Evolutionary conservation across 2,888 invertebrate genomes (phyloP).

Genomic region (Helicoverpa assulta): DNA sequence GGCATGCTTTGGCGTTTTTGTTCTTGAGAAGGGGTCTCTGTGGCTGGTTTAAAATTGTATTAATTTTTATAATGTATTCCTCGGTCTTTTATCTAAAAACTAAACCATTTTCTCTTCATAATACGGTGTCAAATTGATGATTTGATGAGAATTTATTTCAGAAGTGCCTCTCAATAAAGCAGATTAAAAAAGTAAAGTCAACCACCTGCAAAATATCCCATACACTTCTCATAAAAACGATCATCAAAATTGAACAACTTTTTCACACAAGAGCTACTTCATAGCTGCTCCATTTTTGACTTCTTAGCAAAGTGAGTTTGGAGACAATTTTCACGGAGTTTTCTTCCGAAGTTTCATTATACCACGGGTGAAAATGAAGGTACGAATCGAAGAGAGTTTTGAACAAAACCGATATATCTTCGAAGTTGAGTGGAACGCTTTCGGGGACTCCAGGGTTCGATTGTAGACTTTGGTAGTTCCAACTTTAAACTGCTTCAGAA

Average conservation of each 20-base stretch:
- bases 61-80: not conserved
- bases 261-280: slow-evolving; percentile 50
- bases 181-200: slow-evolving; percentile 10
- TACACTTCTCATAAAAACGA: slow-evolving; percentile 34
- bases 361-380: slow-evolving; percentile 71
- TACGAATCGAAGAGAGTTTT: slow-evolving; percentile 71
- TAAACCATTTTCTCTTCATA: too few relatives aligned
- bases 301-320: slow-evolving; percentile 62
- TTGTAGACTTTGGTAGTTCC: slow-evolving; percentile 72
- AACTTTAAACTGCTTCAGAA: slow-evolving; percentile 73
- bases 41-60: not conserved
- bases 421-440: slow-evolving; percentile 66
- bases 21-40: not conserved
- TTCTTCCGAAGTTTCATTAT: slow-evolving; percentile 72
- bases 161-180: not conserved
- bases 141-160: not conserved
- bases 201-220: slow-evolving; percentile 25
- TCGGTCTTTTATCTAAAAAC: too few relatives aligned
- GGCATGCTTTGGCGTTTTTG: slow-evolving; percentile 3
- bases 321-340: slow-evolving; percentile 63
- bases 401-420: slow-evolving; percentile 83
- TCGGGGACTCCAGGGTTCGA: slow-evolving; percentile 61
- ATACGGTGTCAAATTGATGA: too few relatives aligned
- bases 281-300: slow-evolving; percentile 59
- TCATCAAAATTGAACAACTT: slow-evolving; percentile 48